These are phyloP conservation scores for Bos javanicus DNA, from an alignment of 2,113 vertebrate species.

Conservation along the genomic window DNA sequence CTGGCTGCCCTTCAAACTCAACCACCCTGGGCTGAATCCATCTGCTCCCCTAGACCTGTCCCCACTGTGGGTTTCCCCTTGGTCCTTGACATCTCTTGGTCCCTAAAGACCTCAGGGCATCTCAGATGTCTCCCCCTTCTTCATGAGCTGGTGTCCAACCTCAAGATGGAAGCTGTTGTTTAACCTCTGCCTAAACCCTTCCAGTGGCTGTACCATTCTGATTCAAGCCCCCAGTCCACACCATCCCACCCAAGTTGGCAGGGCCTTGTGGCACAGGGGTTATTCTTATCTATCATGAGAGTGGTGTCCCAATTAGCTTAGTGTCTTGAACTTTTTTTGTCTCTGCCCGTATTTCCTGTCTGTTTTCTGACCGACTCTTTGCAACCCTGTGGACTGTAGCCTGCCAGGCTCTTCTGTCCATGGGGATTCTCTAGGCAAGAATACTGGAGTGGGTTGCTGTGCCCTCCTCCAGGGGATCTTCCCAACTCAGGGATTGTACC, in stretches of 20 bases:
- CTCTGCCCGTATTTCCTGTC: background rate
- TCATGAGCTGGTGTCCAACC: fast-evolving
- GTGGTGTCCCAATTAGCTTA: background rate
- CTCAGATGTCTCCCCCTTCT: background rate
- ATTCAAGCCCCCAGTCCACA: background rate
- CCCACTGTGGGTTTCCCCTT: background rate
- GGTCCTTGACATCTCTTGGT: background rate
- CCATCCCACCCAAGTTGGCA: background rate
- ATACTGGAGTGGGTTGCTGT: background rate
- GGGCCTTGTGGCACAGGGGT: background rate
- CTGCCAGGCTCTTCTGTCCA: background rate
- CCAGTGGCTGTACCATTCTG: background rate
- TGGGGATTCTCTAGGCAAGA: background rate
- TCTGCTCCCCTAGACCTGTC: background rate
- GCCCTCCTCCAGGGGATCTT: background rate
- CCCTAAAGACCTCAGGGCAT: background rate
- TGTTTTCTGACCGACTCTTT: background rate
- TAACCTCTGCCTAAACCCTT: background rate
- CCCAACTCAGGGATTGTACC: background rate
- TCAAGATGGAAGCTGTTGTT: background rate
- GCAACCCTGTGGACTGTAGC: background rate
- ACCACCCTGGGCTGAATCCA: background rate
- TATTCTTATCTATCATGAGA: background rate
- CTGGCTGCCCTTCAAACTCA: background rate
- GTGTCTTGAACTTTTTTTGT: background rate